These are phyloP conservation scores for Trichomycterus rosablanca DNA, from an alignment of 2,113 vertebrate genomes.

Conservation along the genomic window DNA sequence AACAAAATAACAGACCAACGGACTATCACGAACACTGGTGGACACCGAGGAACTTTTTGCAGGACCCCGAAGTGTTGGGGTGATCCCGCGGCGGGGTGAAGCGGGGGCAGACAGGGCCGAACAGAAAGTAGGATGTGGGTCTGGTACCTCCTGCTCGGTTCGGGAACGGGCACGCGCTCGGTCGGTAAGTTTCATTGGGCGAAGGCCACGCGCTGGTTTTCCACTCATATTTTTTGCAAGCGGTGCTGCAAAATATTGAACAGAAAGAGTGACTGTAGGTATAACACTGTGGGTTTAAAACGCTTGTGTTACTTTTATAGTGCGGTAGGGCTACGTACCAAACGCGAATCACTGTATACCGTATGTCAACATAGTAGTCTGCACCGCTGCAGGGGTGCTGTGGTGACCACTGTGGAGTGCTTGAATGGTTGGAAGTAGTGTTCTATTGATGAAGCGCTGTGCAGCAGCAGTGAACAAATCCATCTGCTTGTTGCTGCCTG, in stretches of 20 bases:
- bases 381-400: too few species aligned
- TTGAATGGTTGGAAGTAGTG: too few species aligned
- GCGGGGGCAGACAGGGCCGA: slow-evolving; percentile 47
- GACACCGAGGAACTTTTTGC: slow-evolving; percentile 39
- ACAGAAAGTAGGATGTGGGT: slow-evolving; percentile 73
- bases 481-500: too few species aligned
- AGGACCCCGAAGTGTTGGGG: slow-evolving; percentile 46
- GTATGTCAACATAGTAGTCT: too few species aligned
- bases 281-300: too few species aligned
- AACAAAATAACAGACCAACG: slow-evolving; percentile 20
- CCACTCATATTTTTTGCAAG: not conserved
- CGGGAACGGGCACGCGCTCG: slow-evolving; percentile 66
- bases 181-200: slow-evolving; percentile 68
- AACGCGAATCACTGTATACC: too few species aligned
- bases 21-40: slow-evolving; percentile 30
- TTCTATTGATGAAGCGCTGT: too few species aligned
- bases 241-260: too few species aligned
- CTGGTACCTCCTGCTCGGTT: slow-evolving; percentile 78
- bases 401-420: too few species aligned
- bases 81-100: slow-evolving; percentile 56
- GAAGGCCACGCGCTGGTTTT: not conserved
- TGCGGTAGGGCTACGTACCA: too few species aligned
- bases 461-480: not conserved
- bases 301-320: too few species aligned
- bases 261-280: too few species aligned